Evolutionary conservation across 2,113 vertebrate species (phyloP).

Genomic region (Oncorhynchus keta): DNA sequence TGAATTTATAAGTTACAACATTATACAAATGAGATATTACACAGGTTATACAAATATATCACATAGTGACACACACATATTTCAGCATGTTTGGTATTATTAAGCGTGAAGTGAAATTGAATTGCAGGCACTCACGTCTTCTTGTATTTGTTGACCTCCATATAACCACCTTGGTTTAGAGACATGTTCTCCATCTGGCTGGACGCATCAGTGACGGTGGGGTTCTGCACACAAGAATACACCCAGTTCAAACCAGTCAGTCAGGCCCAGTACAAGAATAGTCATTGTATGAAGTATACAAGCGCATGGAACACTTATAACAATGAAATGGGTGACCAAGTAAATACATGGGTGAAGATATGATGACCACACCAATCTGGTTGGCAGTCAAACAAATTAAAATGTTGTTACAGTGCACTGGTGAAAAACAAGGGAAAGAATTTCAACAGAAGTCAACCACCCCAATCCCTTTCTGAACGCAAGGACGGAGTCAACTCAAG

Average conservation of each 20-base stretch:
- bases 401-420: no score
- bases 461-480: not conserved
- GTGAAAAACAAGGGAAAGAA: not conserved
- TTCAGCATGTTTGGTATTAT: not conserved
- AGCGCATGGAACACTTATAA: not conserved
- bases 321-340: not conserved
- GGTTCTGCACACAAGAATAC: not conserved
- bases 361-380: not conserved
- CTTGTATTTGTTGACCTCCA: constrained; percentile 67
- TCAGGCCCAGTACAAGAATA: not conserved
- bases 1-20: no score
- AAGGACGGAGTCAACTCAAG: not conserved
- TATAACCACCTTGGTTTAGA: constrained; percentile 23
- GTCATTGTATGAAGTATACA: not conserved
- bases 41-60: no score
- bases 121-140: constrained; percentile 57
- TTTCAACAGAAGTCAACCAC: not conserved
- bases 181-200: constrained; percentile 51
- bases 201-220: not conserved
- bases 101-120: no score
- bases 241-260: not conserved
- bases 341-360: not conserved
- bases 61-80: not conserved
- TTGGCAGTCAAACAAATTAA: not conserved
- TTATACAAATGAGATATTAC: no score